Evolutionary conservation across 1,140 invertebrate genomes (phyloP).

Genomic region (Drosophila busckii): DNA sequence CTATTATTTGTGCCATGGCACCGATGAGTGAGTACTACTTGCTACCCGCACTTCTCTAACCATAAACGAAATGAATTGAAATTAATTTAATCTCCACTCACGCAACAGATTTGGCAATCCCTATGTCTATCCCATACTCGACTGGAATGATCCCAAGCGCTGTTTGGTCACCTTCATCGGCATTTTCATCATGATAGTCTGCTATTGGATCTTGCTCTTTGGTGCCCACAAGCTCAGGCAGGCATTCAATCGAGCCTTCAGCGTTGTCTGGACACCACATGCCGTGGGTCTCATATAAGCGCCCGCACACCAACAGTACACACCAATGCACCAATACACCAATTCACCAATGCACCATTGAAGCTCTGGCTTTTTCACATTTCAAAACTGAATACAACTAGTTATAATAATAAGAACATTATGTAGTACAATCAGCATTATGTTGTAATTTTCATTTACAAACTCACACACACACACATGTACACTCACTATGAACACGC

Average conservation of each 20-base stretch:
- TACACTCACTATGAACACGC: constrained; percentile 6
- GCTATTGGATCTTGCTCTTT: constrained; percentile 56
- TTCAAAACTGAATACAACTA: constrained; percentile 10
- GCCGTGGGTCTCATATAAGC: constrained; percentile 64
- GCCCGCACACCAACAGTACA: background rate
- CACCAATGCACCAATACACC: background rate
- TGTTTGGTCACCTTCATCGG: constrained; percentile 80
- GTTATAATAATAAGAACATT: no score
- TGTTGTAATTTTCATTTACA: constrained; percentile 16
- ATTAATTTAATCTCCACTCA: constrained; percentile 17
- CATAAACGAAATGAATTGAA: background rate
- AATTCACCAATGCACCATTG: constrained; percentile 6
- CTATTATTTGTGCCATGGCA: constrained; percentile 86
- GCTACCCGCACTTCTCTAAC: background rate
- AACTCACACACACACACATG: constrained; percentile 3
- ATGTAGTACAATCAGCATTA: constrained; percentile 42
- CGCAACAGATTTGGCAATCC: constrained; percentile 81
- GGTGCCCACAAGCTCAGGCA: constrained; percentile 54
- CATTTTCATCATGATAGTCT: constrained; percentile 79
- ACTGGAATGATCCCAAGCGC: constrained; percentile 82
- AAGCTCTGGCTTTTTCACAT: background rate
- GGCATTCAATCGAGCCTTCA: constrained; percentile 64
- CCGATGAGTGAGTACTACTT: constrained; percentile 80
- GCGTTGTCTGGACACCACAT: constrained; percentile 67
- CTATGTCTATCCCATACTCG: constrained; percentile 85